Percentiles rank a stretch among this genome's conserved stretches.
These are phyloP conservation scores for Microtus oregoni DNA, from an alignment of 2,113 vertebrate genomes.

Conservation along the genomic window DNA sequence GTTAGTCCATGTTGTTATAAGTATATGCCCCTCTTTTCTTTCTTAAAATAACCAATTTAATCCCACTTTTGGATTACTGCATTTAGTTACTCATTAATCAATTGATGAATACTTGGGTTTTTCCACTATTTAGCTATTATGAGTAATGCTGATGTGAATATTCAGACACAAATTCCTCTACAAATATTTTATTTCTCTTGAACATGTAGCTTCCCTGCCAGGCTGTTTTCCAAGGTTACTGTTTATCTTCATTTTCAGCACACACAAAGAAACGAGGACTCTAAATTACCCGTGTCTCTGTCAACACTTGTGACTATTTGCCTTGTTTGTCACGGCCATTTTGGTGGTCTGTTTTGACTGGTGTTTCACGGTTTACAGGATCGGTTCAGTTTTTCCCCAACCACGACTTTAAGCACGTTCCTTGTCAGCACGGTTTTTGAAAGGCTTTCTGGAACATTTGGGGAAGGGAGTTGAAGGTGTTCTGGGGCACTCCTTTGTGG, in stretches of 20 bases:
- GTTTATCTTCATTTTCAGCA: background rate
- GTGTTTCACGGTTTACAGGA: background rate
- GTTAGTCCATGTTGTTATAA: conserved; percentile 7
- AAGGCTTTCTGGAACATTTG: background rate
- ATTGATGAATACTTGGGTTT: background rate
- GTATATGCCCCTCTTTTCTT: conserved; percentile 6
- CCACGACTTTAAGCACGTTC: background rate
- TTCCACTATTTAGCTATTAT: background rate
- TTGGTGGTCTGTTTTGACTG: background rate
- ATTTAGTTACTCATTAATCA: background rate
- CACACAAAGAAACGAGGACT: background rate
- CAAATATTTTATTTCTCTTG: background rate
- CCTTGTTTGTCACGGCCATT: background rate
- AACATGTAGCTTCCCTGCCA: background rate
- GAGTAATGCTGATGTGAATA: conserved; percentile 32
- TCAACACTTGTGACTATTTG: background rate
- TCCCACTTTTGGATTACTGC: background rate
- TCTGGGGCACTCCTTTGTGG: background rate
- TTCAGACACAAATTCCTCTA: background rate
- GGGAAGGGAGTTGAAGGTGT: background rate
- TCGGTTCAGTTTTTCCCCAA: background rate
- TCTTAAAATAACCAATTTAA: conserved; percentile 19
- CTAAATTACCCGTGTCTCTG: background rate
- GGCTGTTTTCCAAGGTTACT: background rate
- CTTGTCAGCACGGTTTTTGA: background rate